Percentiles rank a stretch among this genome's conserved stretches.
These are phyloP conservation scores for Orthonevra nobilis DNA, from an alignment of 2,888 invertebrate species.

Conservation along the genomic window DNA sequence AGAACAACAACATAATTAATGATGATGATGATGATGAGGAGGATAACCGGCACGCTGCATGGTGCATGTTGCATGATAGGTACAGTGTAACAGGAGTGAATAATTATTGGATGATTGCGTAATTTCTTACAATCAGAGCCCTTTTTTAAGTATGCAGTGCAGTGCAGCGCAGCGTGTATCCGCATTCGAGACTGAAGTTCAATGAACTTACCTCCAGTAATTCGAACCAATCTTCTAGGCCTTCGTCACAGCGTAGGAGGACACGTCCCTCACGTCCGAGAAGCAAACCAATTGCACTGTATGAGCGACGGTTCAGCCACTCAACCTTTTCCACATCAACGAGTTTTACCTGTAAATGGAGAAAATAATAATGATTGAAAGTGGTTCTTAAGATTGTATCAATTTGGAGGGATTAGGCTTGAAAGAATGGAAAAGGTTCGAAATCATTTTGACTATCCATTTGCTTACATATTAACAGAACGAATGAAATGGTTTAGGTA, in stretches of 20 bases:
- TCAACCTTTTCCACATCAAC: slow-evolving; percentile 85
- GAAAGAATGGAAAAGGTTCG: too few relatives aligned
- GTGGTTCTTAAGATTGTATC: too few relatives aligned
- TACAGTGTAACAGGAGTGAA: slow-evolving; percentile 26
- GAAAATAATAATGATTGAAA: too few relatives aligned
- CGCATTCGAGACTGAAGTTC: neutral
- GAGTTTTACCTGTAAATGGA: slow-evolving; percentile 81
- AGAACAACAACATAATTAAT: slow-evolving; percentile 51
- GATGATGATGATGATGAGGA: slow-evolving; percentile 38
- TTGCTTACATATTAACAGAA: too few relatives aligned
- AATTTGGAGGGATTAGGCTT: too few relatives aligned
- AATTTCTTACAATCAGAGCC: slow-evolving; percentile 3
- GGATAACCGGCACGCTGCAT: slow-evolving; percentile 8
- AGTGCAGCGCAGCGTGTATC: neutral
- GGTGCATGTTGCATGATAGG: slow-evolving; percentile 12
- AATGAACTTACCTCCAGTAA: slow-evolving; percentile 81
- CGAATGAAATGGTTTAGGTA: too few relatives aligned
- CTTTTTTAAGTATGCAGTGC: neutral
- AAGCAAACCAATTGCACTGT: slow-evolving; percentile 83
- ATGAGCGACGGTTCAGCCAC: slow-evolving; percentile 85
- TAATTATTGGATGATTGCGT: slow-evolving; percentile 40
- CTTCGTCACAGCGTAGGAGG: slow-evolving; percentile 80
- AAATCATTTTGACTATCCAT: too few relatives aligned
- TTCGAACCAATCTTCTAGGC: slow-evolving; percentile 85
- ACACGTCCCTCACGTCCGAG: slow-evolving; percentile 81